Percentiles rank a stretch among this genome's conserved stretches.
Evolutionary conservation across 2,888 invertebrate genomes (phyloP).

Genomic region (Stenchaetothrips biformis): DNA sequence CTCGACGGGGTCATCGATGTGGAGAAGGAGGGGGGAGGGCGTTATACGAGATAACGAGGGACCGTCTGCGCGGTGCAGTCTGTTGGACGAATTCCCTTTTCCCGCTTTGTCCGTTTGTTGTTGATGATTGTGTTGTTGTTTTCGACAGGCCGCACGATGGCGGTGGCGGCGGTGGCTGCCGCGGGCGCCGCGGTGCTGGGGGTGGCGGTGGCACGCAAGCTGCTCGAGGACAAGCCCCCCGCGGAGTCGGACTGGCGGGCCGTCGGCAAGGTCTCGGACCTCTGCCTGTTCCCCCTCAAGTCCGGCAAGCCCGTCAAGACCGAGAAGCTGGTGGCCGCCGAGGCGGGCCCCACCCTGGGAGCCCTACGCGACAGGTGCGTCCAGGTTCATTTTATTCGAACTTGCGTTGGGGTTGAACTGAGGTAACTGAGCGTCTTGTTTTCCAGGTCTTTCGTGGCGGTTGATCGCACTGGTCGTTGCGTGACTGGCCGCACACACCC

Average conservation of each 20-base stretch:
- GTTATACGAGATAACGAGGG: too few species aligned
- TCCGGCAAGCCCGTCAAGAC: not conserved
- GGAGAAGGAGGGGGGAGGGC: too few species aligned
- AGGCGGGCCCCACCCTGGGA: not conserved
- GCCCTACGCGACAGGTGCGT: not conserved
- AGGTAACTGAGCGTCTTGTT: not conserved
- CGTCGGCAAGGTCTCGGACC: not conserved
- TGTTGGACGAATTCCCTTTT: too few species aligned
- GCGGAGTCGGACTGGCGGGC: not conserved
- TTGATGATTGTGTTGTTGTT: too few species aligned
- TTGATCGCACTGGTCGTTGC: not conserved
- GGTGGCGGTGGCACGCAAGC: not conserved
- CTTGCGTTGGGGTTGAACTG: not conserved
- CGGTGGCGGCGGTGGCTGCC: not conserved
- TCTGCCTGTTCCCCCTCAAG: not conserved
- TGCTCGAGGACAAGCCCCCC: not conserved
- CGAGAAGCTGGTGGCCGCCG: not conserved
- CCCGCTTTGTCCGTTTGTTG: too few species aligned
- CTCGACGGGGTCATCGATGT: too few species aligned
- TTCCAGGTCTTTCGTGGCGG: not conserved
- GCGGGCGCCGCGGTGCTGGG: not conserved
- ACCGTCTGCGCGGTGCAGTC: too few species aligned
- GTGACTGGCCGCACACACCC: not conserved
- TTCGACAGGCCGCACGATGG: not conserved
- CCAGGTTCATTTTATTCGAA: too few species aligned